Evolutionary conservation across 2,888 invertebrate species (phyloP).

Genomic region (Terebella lapidaria): DNA sequence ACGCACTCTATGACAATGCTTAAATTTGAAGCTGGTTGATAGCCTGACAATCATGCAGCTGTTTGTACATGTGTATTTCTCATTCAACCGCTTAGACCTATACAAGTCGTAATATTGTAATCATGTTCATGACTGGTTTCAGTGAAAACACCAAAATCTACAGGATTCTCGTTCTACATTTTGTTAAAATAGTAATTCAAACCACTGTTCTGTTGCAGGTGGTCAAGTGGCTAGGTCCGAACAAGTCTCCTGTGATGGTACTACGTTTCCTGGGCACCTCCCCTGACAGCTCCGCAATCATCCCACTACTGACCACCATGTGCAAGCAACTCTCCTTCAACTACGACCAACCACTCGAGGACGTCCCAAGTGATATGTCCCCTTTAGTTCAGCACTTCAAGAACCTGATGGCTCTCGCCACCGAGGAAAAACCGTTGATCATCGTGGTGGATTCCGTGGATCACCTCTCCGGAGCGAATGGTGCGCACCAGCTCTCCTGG

Average conservation of each 20-base stretch:
- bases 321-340: conserved; percentile 79
- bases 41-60: too few relatives aligned
- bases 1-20: too few relatives aligned
- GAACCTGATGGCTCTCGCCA: conserved; percentile 67
- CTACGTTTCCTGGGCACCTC: conserved; percentile 82
- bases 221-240: conserved; percentile 3
- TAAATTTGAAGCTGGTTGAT: too few relatives aligned
- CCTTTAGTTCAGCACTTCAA: conserved; percentile 95
- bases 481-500: conserved; percentile 94
- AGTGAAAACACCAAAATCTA: too few relatives aligned
- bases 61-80: too few relatives aligned
- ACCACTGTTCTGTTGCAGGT: conserved; percentile 7
- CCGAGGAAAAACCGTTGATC: conserved; percentile 66
- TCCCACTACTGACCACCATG: conserved; percentile 88
- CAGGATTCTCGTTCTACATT: too few relatives aligned
- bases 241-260: conserved; percentile 9
- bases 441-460: conserved; percentile 94
- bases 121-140: too few relatives aligned
- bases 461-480: conserved; percentile 89
- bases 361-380: conserved; percentile 92
- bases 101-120: too few relatives aligned
- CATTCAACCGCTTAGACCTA: too few relatives aligned
- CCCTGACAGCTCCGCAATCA: conserved; percentile 90
- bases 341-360: conserved; percentile 59
- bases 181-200: too few relatives aligned